These are phyloP conservation scores for Pharmacophagus antenor DNA, from an alignment of 2,888 invertebrate genomes.

Conservation along the genomic window DNA sequence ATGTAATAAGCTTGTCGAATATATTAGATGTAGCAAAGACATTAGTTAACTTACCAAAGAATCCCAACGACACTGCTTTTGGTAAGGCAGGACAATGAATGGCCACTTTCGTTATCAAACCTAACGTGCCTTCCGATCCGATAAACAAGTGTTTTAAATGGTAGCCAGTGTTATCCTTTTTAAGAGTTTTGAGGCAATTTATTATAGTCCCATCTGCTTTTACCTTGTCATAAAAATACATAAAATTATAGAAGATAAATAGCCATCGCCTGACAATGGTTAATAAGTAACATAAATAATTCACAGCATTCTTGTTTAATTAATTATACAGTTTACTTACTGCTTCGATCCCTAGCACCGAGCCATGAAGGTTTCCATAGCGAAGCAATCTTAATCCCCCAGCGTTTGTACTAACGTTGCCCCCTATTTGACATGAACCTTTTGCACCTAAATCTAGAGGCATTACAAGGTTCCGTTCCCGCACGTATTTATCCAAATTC, in stretches of 20 bases:
- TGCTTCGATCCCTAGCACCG: slow-evolving; percentile 94
- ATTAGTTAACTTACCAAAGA: slow-evolving; percentile 84
- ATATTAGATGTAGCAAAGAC: no score
- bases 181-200: slow-evolving; percentile 90
- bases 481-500: slow-evolving; percentile 87
- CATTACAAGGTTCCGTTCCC: slow-evolving; percentile 90
- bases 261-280: background rate
- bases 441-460: slow-evolving; percentile 98
- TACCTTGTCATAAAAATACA: slow-evolving; percentile 75
- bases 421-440: slow-evolving; percentile 96
- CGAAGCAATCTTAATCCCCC: slow-evolving; percentile 96
- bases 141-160: slow-evolving; percentile 98
- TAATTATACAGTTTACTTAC: no score
- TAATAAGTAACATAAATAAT: background rate
- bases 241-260: background rate
- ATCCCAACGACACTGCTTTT: slow-evolving; percentile 90
- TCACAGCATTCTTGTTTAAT: no score
- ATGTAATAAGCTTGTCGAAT: no score
- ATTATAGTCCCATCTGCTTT: slow-evolving; percentile 92
- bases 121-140: slow-evolving; percentile 98
- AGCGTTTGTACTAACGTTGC: slow-evolving; percentile 97
- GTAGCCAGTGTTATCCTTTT: slow-evolving; percentile 99
- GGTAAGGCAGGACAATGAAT: slow-evolving; percentile 94
- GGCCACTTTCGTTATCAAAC: slow-evolving; percentile 94
- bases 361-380: slow-evolving; percentile 97